A percentile compares a stretch with the other conserved stretches of the same genome.
Conservation (phyloP, 2,888 invertebrate genomes). For the Eupeodes latifasciatus region DNA sequence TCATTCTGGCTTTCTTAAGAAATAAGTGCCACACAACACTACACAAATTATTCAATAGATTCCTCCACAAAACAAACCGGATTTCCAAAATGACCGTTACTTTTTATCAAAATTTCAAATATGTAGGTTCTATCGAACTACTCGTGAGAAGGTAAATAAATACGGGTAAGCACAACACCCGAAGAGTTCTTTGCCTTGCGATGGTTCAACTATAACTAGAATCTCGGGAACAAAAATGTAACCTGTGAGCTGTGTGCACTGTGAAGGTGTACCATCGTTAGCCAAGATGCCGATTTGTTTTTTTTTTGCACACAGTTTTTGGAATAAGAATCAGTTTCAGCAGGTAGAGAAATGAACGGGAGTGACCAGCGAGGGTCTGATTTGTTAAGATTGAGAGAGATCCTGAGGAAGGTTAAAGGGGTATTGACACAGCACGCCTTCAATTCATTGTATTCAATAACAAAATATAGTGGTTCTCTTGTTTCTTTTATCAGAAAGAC, state of each 20-base stretch:
- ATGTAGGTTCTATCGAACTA: background rate
- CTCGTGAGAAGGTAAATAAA: slow-evolving; percentile 8
- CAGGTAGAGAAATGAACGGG: slow-evolving; percentile 38
- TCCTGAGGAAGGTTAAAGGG: slow-evolving; percentile 36
- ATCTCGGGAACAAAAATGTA: background rate
- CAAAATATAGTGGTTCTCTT: slow-evolving; percentile 49
- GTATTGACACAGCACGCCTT: slow-evolving; percentile 77
- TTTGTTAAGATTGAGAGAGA: slow-evolving; percentile 8
- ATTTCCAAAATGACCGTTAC: slow-evolving; percentile 60
- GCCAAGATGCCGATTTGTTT: slow-evolving; percentile 34
- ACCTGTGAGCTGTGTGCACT: background rate
- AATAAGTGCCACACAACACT: background rate
- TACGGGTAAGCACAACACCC: background rate
- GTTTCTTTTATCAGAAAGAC: slow-evolving; percentile 49
- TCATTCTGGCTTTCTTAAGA: slow-evolving; percentile 8
- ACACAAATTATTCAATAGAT: background rate
- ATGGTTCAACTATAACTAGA: slow-evolving; percentile 51
- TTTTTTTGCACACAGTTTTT: slow-evolving; percentile 59
- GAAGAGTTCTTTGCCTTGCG: slow-evolving; percentile 35
- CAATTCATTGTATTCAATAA: slow-evolving; percentile 63
- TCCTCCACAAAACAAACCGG: slow-evolving; percentile 42
- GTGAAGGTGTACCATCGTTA: background rate
- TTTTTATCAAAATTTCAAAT: slow-evolving; percentile 41
- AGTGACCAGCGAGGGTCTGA: background rate
- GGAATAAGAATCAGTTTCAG: slow-evolving; percentile 10